Evolutionary conservation across 2,888 invertebrate genomes (phyloP), one percentile per base, ranked within the genome.

Genomic region (Hemistola chrysoprasaria): DNA sequence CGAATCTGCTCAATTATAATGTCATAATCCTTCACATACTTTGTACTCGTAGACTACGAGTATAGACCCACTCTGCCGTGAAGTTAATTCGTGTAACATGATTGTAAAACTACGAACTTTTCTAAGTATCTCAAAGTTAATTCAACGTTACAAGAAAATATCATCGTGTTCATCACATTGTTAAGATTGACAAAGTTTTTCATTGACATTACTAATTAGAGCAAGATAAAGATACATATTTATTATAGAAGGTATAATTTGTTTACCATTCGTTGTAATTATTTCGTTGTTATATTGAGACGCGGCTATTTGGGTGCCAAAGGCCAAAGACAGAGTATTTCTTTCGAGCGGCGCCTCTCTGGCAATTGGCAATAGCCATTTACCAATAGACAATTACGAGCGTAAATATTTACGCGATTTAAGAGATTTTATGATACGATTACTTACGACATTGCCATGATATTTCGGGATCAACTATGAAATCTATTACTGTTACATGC

Each of bases 321-420:
- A 44, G 47, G 40, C 9, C 37, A 22, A 9, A 26, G 8, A 8
- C 8, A 10, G 26, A 22, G 32, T 32, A 32, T 27, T 32, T 27
- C 16, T 32, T 38, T 22, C 6, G 16, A 8, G 8, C 36, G 30
- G 22, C 9, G 25, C 21, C 25, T 16, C 29, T 8, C 40, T 34
- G 30, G 36, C 24, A 28, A 11, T 43, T 34, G 33, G 33, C 27
- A 31, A 41, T 41, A 7, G 10, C 23, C 8, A 30, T 43, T 37
- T 39, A 39, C 20, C 29, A 37, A 40, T 44, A 33, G 39, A 20
- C 40, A 35, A 47, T 50, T 30, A 29, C 37, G 30, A 40, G 10
- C 28, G 36, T 27, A 36, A 47, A 47, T 47, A 42, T 47, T 47
- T 47, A 47, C 35, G 36, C 22, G 27, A 40, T 32, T 45, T 42